Percentiles rank a stretch among this genome's conserved stretches.
phyloP scores from a whole-genome alignment of 2,888 invertebrate genomes.

The Yponomeuta sedellus region DNA sequence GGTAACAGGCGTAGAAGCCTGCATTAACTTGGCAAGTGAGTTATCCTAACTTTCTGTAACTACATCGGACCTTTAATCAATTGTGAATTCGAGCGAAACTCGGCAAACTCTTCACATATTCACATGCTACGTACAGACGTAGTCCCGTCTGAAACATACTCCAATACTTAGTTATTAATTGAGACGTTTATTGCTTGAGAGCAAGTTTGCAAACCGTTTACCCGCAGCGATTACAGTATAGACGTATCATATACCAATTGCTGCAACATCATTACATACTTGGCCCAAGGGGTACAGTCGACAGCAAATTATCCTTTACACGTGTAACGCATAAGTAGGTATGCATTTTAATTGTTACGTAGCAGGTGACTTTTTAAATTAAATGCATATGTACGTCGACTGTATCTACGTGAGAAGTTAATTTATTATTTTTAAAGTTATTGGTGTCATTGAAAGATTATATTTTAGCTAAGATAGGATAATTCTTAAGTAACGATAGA shows the following conservation, averaged over 20 bases:
- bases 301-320: too few species aligned
- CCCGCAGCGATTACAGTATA: not conserved
- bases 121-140: not conserved
- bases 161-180: conserved; percentile 17
- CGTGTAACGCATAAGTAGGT: too few species aligned
- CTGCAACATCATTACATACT: not conserved
- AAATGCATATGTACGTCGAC: too few species aligned
- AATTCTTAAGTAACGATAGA: too few species aligned
- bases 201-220: conserved; percentile 4
- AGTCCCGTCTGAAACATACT: conserved; percentile 9
- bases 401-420: too few species aligned
- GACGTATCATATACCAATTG: not conserved
- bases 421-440: too few species aligned
- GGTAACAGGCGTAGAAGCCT: not conserved
- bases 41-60: conserved; percentile 1
- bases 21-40: not conserved
- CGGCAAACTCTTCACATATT: conserved; percentile 12
- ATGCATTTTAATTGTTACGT: too few species aligned
- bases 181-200: conserved; percentile 14
- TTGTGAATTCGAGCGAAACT: conserved; percentile 29
- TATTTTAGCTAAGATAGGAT: too few species aligned
- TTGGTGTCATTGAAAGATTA: too few species aligned
- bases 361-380: too few species aligned
- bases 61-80: conserved; percentile 36
- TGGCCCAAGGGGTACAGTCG: not conserved